These are phyloP conservation scores for Melangyna quadrimaculata DNA, from an alignment of 2,888 invertebrate genomes.

Conservation along the genomic window DNA sequence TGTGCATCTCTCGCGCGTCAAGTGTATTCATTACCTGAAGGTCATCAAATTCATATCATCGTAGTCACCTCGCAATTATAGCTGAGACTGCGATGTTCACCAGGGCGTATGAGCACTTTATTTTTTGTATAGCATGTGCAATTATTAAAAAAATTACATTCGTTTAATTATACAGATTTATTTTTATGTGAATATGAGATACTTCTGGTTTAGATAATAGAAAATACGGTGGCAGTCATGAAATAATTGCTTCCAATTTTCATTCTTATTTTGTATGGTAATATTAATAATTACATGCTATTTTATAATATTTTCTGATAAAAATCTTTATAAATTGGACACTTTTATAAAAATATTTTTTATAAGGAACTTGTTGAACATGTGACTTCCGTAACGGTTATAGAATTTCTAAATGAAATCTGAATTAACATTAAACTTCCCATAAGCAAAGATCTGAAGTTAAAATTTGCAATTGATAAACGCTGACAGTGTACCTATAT, in stretches of 20 bases:
- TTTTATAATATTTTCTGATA: neutral
- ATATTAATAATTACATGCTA: neutral
- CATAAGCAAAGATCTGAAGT: too few relatives aligned
- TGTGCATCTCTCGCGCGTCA: neutral
- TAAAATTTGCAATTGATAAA: too few relatives aligned
- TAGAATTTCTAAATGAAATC: neutral
- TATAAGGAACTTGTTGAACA: neutral
- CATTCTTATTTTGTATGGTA: neutral
- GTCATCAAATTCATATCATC: constrained; percentile 2
- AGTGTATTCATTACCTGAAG: constrained; percentile 6
- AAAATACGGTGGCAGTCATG: neutral
- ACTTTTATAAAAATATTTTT: neutral
- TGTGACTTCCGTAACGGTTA: neutral
- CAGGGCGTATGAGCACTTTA: constrained; percentile 38
- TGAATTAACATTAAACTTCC: too few relatives aligned
- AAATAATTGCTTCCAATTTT: constrained; percentile 15
- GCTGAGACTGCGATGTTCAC: neutral
- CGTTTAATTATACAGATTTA: constrained; percentile 30
- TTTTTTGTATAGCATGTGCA: neutral
- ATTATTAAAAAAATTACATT: constrained; percentile 38
- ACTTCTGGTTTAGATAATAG: constrained; percentile 3
- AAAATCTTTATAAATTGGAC: neutral
- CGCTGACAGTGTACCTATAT: too few relatives aligned
- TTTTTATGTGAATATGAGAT: constrained; percentile 2
- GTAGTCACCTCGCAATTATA: neutral